Percentiles rank a stretch among this genome's conserved stretches.
phyloP scores from a whole-genome alignment of 2,797 vertebrate species.

The Falco peregrinus region DNA sequence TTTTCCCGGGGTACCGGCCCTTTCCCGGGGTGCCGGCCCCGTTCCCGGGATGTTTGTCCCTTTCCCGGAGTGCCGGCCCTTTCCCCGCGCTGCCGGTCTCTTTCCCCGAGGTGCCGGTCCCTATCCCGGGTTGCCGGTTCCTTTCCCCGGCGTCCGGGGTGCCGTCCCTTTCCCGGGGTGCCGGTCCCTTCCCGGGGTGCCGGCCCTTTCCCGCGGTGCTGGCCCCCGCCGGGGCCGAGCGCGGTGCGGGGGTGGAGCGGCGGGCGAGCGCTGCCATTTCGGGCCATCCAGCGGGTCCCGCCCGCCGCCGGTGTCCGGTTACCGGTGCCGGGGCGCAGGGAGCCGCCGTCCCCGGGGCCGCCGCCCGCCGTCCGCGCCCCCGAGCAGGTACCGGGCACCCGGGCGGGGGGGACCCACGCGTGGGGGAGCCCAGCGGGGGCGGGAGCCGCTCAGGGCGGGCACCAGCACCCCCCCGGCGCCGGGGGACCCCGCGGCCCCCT shows the following conservation, averaged over 20 bases:
- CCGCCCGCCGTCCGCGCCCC: background rate
- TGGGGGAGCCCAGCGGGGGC: background rate
- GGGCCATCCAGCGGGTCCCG: background rate
- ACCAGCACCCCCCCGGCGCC: no score
- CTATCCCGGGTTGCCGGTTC: no score
- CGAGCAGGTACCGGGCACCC: background rate
- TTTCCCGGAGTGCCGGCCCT: no score
- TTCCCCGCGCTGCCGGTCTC: no score
- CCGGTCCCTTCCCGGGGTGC: background rate
- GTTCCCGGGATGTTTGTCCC: no score
- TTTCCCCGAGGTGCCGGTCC: no score
- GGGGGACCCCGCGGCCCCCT: background rate
- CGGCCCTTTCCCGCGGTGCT: background rate
- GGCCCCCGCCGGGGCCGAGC: no score
- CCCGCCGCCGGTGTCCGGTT: background rate
- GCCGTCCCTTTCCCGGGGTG: background rate
- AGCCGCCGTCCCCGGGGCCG: background rate
- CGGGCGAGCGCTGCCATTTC: background rate
- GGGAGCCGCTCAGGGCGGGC: background rate
- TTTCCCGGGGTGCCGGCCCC: no score
- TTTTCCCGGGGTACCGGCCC: no score
- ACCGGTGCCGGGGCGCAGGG: background rate
- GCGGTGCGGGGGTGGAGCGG: background rate
- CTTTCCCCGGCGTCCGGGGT: no score
- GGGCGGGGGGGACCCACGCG: background rate